These are phyloP conservation scores for Chymomyza costata DNA, from an alignment of 1,140 invertebrate genomes.

Conservation along the genomic window DNA sequence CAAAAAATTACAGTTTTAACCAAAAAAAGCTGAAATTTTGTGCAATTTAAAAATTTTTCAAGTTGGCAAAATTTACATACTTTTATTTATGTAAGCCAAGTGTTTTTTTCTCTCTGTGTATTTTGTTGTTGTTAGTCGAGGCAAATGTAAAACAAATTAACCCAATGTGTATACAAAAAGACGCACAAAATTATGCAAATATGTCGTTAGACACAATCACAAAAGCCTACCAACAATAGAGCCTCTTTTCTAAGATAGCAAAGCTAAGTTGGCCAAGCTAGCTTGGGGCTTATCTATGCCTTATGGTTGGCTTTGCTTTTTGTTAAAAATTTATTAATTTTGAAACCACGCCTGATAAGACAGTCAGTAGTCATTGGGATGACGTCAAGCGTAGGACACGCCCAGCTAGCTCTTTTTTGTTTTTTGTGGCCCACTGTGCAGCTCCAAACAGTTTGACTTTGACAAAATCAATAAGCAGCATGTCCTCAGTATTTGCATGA, in stretches of 20 bases:
- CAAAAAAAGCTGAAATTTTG: constrained; percentile 11
- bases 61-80: constrained; percentile 49
- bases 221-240: constrained; percentile 31
- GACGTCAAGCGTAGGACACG: constrained; percentile 37
- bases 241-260: constrained; percentile 9
- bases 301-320: constrained; percentile 7
- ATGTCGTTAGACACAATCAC: constrained; percentile 18
- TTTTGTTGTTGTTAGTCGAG: constrained; percentile 60
- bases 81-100: constrained; percentile 41
- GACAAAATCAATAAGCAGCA: constrained; percentile 57
- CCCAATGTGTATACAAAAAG: constrained; percentile 49
- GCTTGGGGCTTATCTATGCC: constrained; percentile 15
- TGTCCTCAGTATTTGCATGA: constrained; percentile 58
- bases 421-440: too few species aligned
- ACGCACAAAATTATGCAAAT: constrained; percentile 44
- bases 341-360: constrained; percentile 31
- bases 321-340: constrained; percentile 53
- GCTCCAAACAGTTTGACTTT: too few species aligned
- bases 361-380: too few species aligned
- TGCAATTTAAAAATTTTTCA: constrained; percentile 35
- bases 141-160: constrained; percentile 69
- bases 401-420: too few species aligned
- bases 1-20: too few species aligned
- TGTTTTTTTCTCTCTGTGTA: too few species aligned
- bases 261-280: constrained; percentile 11